A percentile compares a stretch with the other conserved stretches of the same genome.
Evolutionary conservation across 2,797 vertebrate genomes (phyloP).

Genomic region (Oreortyx pictus): DNA sequence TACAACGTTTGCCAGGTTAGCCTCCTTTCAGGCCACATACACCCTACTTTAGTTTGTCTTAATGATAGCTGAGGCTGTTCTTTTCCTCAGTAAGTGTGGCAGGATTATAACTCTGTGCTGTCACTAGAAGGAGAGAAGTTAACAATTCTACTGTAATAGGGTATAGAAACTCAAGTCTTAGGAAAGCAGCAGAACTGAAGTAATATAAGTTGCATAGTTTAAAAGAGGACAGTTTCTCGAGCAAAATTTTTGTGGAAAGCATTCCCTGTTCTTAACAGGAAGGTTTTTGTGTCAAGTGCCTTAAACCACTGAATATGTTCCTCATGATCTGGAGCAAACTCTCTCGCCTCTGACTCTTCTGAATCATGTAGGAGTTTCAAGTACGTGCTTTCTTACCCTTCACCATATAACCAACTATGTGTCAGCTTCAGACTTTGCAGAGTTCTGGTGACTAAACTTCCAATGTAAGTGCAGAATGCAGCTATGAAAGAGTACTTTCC

Average conservation of each 20-base stretch:
- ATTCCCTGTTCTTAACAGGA: background rate
- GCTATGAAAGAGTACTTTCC: background rate
- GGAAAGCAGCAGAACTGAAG: background rate
- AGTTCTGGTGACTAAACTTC: background rate
- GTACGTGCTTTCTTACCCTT: background rate
- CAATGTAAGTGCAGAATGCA: background rate
- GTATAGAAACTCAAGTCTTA: background rate
- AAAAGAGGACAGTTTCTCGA: background rate
- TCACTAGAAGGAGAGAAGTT: background rate
- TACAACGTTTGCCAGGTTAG: background rate
- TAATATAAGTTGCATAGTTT: background rate
- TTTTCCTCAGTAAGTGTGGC: background rate
- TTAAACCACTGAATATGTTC: background rate
- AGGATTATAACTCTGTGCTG: background rate
- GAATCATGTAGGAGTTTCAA: background rate
- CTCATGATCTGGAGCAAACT: background rate
- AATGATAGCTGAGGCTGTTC: background rate
- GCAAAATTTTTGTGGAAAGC: background rate
- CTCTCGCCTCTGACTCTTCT: background rate
- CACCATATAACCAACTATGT: background rate
- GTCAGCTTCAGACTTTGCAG: background rate
- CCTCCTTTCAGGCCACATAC: background rate
- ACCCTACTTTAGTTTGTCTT: background rate
- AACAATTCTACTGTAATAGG: background rate
- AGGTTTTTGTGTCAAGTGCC: background rate